Percentiles rank a stretch among this genome's conserved stretches.
Evolutionary conservation across 2,888 invertebrate genomes (phyloP).

Genomic region (Brenthis hecate): DNA sequence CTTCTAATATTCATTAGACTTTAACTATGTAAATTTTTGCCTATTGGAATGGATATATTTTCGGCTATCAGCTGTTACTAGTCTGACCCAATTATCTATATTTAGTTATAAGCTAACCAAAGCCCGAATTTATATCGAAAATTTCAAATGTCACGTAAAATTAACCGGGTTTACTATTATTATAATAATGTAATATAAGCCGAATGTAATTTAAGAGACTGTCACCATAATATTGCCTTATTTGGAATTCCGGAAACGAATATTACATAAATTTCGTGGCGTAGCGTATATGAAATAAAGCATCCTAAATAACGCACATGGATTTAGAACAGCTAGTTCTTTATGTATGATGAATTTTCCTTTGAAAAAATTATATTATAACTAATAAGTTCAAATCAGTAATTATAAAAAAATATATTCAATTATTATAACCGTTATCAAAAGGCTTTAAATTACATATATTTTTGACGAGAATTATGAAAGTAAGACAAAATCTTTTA

Average conservation of each 20-base stretch:
- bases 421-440: neutral
- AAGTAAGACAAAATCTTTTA: neutral
- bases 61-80: neutral
- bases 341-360: too few species aligned
- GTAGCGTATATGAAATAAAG: conserved; percentile 10
- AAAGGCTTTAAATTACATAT: neutral
- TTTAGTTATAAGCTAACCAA: conserved; percentile 14
- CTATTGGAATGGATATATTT: conserved; percentile 3
- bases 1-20: too few species aligned
- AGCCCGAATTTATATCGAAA: neutral
- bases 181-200: neutral
- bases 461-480: too few species aligned
- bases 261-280: conserved; percentile 16
- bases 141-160: conserved; percentile 4
- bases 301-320: conserved; percentile 7
- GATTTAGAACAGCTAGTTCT: neutral
- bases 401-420: neutral
- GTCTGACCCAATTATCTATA: conserved; percentile 19
- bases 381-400: too few species aligned
- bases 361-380: neutral
- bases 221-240: conserved; percentile 16
- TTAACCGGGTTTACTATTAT: conserved; percentile 12
- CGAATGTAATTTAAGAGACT: conserved; percentile 17
- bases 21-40: too few species aligned
- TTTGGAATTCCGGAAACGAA: conserved; percentile 21